phyloP scores from a whole-genome alignment of 2,113 vertebrate genomes.

The Ploceus nigricollis region DNA sequence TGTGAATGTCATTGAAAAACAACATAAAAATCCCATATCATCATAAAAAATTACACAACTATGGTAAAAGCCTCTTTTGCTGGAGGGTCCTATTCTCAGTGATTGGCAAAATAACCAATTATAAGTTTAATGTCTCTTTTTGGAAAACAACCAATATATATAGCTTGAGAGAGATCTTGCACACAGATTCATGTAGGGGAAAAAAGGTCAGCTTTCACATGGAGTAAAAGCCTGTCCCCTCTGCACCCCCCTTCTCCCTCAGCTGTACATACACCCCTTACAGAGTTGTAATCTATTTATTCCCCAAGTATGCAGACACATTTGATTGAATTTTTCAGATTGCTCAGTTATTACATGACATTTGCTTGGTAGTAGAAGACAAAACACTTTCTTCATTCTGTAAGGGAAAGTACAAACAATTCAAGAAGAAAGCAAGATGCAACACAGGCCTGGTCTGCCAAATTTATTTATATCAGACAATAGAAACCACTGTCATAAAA shows the following conservation, averaged over 20 bases:
- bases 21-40: neutral
- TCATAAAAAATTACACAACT: neutral
- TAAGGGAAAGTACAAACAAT: constrained; percentile 32
- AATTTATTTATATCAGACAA: constrained; percentile 59
- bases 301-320: neutral
- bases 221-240: neutral
- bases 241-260: neutral
- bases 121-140: neutral
- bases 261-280: neutral
- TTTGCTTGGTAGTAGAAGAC: constrained; percentile 48
- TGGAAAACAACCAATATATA: neutral
- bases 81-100: neutral
- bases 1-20: neutral
- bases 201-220: neutral
- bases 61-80: neutral
- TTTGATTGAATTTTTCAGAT: constrained; percentile 44
- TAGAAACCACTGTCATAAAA: constrained; percentile 47
- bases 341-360: constrained; percentile 26
- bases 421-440: constrained; percentile 28
- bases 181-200: neutral
- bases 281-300: neutral
- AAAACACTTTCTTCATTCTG: constrained; percentile 39
- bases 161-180: neutral
- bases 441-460: constrained; percentile 23
- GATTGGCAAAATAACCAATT: neutral